Conservation (phyloP, 2,888 invertebrate species). For the Acrobasis suavella region DNA sequence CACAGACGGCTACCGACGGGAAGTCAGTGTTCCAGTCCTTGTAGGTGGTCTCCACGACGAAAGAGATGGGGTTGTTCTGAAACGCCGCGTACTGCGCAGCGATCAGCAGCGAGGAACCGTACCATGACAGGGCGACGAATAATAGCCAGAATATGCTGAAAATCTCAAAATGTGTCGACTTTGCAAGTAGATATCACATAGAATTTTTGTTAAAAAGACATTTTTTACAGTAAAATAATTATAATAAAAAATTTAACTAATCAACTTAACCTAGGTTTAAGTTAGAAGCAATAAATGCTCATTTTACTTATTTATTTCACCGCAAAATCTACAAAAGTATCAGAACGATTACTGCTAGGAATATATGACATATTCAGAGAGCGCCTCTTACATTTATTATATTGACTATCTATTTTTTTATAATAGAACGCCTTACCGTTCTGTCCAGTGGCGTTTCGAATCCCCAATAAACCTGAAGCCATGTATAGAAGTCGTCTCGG, state of each 20-base stretch:
- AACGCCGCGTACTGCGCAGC: conserved; percentile 84
- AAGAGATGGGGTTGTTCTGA: conserved; percentile 88
- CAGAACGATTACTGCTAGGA: no score
- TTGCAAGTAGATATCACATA: no score
- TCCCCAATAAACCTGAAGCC: conserved; percentile 85
- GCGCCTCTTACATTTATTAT: no score
- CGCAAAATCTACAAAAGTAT: no score
- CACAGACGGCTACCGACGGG: conserved; percentile 88
- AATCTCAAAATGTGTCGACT: conserved; percentile 20
- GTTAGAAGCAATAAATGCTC: no score
- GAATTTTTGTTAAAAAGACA: no score
- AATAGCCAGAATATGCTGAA: conserved; percentile 85
- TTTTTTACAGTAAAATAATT: no score
- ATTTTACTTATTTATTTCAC: no score
- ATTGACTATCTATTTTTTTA: no score
- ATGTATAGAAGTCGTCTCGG: conserved; percentile 83
- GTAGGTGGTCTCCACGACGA: conserved; percentile 89
- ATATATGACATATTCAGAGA: no score
- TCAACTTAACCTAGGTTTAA: no score
- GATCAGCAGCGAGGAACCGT: conserved; percentile 82
- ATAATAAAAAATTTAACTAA: no score
- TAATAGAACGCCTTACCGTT: conserved; percentile 78
- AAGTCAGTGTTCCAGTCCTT: conserved; percentile 89
- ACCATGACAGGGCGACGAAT: conserved; percentile 84
- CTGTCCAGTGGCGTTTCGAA: conserved; percentile 83